Evolutionary conservation across 1,140 invertebrate species (phyloP), one percentile per base, ranked within the genome.

Genomic region (Intoshia linei): DNA sequence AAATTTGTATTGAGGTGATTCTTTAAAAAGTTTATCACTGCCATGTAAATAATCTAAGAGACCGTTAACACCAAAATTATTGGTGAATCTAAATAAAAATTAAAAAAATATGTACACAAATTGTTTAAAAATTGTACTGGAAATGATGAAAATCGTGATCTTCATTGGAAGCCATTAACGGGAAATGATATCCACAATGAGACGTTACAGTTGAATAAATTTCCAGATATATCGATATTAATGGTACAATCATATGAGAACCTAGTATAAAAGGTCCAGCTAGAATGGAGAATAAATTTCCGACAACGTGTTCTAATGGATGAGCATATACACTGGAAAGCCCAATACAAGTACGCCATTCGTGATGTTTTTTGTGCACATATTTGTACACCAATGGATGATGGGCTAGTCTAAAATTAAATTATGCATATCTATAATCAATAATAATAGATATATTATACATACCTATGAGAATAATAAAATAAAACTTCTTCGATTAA

Each of bases 1-100:
- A 10, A 15, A 6, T 19, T 34, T 34, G 17, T 19, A n/a, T 19
- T 34, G 33, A 19, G 22, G 17, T 21, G 44, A 48, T 27, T n/a
- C 44, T 67, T 36, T 34, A 23, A 44, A 46, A 17, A 36, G n/a
- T 20, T 39, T 36, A 27, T 44, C 45, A 1, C 43, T 46, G 20
- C 45, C 45, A 25, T 46, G 45, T 4, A 46, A 19, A 36, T 42
- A 41, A 18, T 46, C 45, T 4, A 44, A 19, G 11, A 46, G 21
- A 5, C 45, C 45, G 20, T 35, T 17, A 11, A 39, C 30, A 10
- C 45, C 45, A 30, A 39, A 46, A 15, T 46, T 46, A 17, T 36
- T 25, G 18, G 30, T 44, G 25, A 43, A 46, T 17, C 45, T 46
- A 24, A 29, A 17, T 6, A 13, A 21, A 14, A 37, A 22, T 18